A percentile compares a stretch with the other conserved stretches of the same genome.
These are phyloP conservation scores for Tragelaphus imberbis DNA, from an alignment of 2,113 vertebrate species.

Conservation along the genomic window DNA sequence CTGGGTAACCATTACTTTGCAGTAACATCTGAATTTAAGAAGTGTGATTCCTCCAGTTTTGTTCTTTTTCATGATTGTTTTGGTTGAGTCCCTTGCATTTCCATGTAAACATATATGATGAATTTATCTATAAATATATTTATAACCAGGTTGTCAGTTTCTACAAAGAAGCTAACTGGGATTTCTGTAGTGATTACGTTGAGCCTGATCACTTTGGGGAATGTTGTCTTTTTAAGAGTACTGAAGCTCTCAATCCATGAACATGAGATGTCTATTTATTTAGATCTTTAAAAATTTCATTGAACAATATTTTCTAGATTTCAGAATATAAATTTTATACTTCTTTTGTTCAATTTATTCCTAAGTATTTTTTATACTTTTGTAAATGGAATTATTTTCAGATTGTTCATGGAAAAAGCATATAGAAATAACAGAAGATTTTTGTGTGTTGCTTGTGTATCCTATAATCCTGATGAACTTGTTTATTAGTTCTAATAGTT, in stretches of 20 bases:
- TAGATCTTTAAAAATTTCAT: neutral
- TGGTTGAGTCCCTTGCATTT: neutral
- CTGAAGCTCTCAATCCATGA: neutral
- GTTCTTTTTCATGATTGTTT: neutral
- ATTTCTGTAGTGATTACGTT: neutral
- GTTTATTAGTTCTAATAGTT: neutral
- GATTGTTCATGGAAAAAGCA: neutral
- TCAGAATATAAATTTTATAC: neutral
- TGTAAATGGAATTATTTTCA: neutral
- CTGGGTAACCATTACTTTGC: neutral
- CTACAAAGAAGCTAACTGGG: neutral
- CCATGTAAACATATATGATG: neutral
- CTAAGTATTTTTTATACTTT: neutral
- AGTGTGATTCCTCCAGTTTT: neutral
- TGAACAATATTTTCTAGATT: neutral
- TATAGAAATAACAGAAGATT: neutral
- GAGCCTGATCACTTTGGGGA: neutral
- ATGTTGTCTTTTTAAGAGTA: neutral
- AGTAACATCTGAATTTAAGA: neutral
- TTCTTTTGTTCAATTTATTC: neutral
- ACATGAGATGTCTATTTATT: neutral
- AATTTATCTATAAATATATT: neutral
- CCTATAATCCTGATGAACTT: neutral
- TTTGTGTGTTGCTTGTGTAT: neutral
- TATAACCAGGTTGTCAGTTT: neutral